These are phyloP conservation scores for Peromyscus maniculatus DNA, from an alignment of 2,113 vertebrate species.

Conservation along the genomic window DNA sequence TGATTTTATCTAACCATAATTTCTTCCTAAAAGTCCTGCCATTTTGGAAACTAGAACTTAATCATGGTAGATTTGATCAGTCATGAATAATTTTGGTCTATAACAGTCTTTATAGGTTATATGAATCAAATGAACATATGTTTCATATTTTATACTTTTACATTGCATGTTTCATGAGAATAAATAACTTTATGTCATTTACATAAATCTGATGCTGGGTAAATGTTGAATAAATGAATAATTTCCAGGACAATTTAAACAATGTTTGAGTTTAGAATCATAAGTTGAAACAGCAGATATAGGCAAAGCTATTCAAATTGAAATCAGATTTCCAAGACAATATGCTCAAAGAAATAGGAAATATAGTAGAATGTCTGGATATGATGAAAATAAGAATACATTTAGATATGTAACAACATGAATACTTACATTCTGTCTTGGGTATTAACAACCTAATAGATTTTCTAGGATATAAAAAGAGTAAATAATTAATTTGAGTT, in stretches of 20 bases:
- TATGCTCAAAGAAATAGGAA: not conserved
- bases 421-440: not conserved
- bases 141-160: not conserved
- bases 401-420: not conserved
- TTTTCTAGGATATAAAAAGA: not conserved
- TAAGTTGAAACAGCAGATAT: not conserved
- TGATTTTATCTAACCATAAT: not conserved
- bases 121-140: not conserved
- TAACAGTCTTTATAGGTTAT: not conserved
- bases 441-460: not conserved
- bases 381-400: not conserved
- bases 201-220: not conserved
- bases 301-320: not conserved
- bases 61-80: not conserved
- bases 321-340: not conserved
- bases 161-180: not conserved
- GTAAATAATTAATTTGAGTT: not conserved
- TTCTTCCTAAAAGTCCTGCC: not conserved
- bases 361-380: not conserved
- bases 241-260: not conserved
- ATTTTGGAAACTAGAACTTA: not conserved
- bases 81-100: not conserved
- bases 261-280: not conserved
- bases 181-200: not conserved
- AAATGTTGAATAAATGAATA: not conserved